Evolutionary conservation across 1,140 invertebrate species (phyloP), one percentile per base, ranked within the genome.

Genomic region (Eueides isabella): DNA sequence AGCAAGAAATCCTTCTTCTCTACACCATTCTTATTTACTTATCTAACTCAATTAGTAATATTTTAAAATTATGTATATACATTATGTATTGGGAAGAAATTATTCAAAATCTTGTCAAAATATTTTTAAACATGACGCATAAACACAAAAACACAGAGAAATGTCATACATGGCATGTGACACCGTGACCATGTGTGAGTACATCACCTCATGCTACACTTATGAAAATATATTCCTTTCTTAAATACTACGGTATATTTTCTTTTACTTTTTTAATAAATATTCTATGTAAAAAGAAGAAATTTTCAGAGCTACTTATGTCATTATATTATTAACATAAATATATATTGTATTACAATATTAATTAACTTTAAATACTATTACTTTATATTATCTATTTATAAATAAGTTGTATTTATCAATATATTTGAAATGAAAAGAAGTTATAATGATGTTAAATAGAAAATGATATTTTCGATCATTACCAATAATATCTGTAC

Each of bases 141-240:
- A 62, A 48, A 31, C 23, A 55, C 62, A 74, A 66, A 74, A 70
- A 74, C 41, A 63, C 16, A 38, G 29, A 67, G 72, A 74, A 74
- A 74, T 55, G 31, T 62, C 72, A n/a, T 61, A 74, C 67, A 65
- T 38, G 72, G 72, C 14, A 29, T 48, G 72, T 44, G 63, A 28
- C 29, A 41, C 12, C 62, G 44, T 19, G 5, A 12, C 30, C 62
- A n/a, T 63, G 23, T 65, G 55, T 38, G 72, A 33, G 63, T 31
- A 67, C 67, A 72, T n/a, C n/a, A 61, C 71, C 14, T 61, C 26
- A 61, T 19, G 48, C 44, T 72, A 62, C 9, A 61, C 29, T 67
- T 31, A 62, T 69, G 23, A 38, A 69, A 69, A 69, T 31, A 31
- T 19, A 33, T 69, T 38, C 55, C 62, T 31, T 48, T 48, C 62